A percentile compares a stretch with the other conserved stretches of the same genome.
These are phyloP conservation scores for Peromyscus aztecus DNA, from an alignment of 2,797 vertebrate species.

Conservation along the genomic window DNA sequence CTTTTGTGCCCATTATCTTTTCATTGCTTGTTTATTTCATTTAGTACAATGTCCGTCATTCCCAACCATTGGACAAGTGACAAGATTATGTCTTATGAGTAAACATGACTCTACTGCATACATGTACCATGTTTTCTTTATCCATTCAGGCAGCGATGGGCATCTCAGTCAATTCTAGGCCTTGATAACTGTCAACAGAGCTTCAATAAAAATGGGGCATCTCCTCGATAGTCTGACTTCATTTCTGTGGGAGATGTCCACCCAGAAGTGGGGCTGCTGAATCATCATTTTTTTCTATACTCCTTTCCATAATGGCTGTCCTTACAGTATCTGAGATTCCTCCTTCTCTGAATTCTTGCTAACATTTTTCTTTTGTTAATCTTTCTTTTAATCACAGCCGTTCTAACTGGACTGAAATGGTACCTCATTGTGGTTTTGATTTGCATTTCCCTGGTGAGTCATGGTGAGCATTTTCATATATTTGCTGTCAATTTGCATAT, in stretches of 20 bases:
- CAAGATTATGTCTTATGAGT: background rate
- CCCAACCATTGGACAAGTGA: background rate
- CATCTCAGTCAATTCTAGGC: background rate
- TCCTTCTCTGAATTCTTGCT: background rate
- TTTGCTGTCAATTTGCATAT: background rate
- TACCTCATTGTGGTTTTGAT: slow-evolving; percentile 6
- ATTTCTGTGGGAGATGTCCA: background rate
- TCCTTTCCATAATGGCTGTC: background rate
- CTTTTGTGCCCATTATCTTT: background rate
- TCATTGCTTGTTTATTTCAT: background rate
- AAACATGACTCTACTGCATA: background rate
- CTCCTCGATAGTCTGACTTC: background rate
- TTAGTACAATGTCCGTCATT: background rate
- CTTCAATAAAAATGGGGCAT: background rate
- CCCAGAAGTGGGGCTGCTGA: background rate
- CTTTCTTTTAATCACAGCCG: background rate
- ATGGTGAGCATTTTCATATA: background rate
- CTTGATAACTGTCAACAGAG: background rate
- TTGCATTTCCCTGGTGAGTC: slow-evolving; percentile 1
- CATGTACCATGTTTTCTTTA: background rate
- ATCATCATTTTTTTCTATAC: background rate
- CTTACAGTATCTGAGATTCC: background rate
- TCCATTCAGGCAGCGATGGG: background rate
- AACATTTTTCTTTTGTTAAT: background rate
- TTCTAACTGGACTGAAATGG: background rate